Evolutionary conservation across 2,797 vertebrate genomes (phyloP), one percentile per base, ranked within the genome.

Genomic region (Lagorchestes hirsutus): DNA sequence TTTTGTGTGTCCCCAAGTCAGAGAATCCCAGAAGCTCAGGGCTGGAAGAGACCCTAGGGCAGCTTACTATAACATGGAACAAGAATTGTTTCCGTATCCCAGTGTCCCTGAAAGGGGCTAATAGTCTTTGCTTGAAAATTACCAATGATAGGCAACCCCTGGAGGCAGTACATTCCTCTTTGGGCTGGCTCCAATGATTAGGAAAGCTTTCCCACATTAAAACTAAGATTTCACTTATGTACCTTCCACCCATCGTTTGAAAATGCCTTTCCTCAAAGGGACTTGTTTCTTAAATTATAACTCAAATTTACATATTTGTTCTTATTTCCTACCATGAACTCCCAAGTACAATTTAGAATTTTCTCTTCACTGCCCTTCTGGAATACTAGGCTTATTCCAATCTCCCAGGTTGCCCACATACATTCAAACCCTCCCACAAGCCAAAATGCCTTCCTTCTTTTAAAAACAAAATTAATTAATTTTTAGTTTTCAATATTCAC

Each of bases 241-340:
- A 46, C 74, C 22, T 46, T 87, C 22, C 22, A 27, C 18, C 40
- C 18, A 87, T 87, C 3, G 4, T 46, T 34, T 56, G 55, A 55
- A 54, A 59, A 54, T 50, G 50, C 59, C 62, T 55, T 93, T 11
- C 67, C 28, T 90, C 29, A 55, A 52, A 93, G 29, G 46, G 62
- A 57, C 1, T 18, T 58, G 14, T 94, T 95, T 55, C 54, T 95
- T 93, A 94, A 24, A 31, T 16, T 40, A 56, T 87, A 50, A 92
- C n/a, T 50, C 93, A 94, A 90, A 92, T 40, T 22, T 90, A 22
- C 1, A 91, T 27, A 29, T 29, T 34, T 92, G 52, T 74, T 57
- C 54, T 54, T 50, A 55, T 52, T 92, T 34, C 13, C 28, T 5
- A 55, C 1, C 24, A 57, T 27, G 56, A 4, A 8, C 22, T 96